phyloP scores from a whole-genome alignment of 2,888 invertebrate genomes.

The Amphipyra tragopoginis region DNA sequence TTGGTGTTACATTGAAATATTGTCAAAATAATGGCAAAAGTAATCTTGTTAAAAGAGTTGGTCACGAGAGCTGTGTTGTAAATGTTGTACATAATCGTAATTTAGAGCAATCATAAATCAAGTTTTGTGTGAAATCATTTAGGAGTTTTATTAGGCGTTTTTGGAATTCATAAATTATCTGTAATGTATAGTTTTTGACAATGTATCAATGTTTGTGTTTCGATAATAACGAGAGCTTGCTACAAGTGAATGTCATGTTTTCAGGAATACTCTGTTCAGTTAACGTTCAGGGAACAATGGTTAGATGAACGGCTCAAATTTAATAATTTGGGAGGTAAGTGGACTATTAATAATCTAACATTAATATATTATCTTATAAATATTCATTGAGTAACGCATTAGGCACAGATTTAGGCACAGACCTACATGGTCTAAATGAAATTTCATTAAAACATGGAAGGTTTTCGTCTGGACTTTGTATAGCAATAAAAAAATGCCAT shows the following conservation, averaged over 20 bases:
- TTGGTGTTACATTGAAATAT: conserved; percentile 61
- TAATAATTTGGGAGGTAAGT: conserved; percentile 95
- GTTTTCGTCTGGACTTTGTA: too few species aligned
- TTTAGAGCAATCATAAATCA: conserved; percentile 6
- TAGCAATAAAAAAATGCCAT: too few species aligned
- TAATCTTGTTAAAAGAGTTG: neutral
- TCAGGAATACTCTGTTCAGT: conserved; percentile 99
- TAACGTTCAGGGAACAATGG: conserved; percentile 99
- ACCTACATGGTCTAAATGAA: too few species aligned
- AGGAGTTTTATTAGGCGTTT: neutral
- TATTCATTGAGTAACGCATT: too few species aligned
- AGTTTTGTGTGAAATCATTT: neutral
- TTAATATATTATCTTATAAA: too few species aligned
- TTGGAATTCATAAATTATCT: neutral
- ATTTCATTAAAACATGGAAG: too few species aligned
- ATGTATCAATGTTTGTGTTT: conserved; percentile 49
- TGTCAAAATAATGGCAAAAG: conserved; percentile 55
- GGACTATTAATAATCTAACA: neutral
- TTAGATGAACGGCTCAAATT: conserved; percentile 97
- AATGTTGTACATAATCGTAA: conserved; percentile 4
- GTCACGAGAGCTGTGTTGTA: neutral
- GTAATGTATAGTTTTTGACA: conserved; percentile 46
- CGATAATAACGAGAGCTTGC: conserved; percentile 8
- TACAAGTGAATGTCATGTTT: conserved; percentile 71
- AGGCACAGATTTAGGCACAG: too few species aligned